Base-by-base conservation (phyloP, 2,113 vertebrate species). In the Mastomys natalensis region DNA sequence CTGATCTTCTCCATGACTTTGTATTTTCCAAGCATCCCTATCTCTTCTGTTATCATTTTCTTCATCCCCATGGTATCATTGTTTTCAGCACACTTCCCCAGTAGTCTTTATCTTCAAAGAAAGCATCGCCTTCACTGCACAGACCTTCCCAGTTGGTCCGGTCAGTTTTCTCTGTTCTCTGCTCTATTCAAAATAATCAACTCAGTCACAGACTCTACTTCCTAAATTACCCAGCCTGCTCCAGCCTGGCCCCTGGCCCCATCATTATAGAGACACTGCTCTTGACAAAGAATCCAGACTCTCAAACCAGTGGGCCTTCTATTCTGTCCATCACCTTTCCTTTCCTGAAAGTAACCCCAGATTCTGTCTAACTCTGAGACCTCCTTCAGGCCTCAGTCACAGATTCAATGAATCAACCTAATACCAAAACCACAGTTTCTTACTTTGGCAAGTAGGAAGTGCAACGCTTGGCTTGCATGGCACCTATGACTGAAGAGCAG, bases 401-500 rank as follows among this genome's bases (percentile, higher is more conserved):
- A 84, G 2, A 66, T 34, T 68, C 51, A 66, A 53, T 53, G 66
- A 45, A 78, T 9, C 58, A 77, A 90, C 31, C 21, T 87, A 16
- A 90, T 64, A 43, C 4, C 9, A 60, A 13, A 29, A 60, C 68
- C 45, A 48, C 64, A 90, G 40, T 60, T 93, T 84, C 45, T 89
- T 77, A 19, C 55, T 53, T 90, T 88, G 74, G 21, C 90, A 88
- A 89, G n/a, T 58, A 81, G 37, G 51, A 90, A 93, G 77, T 43
- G 40, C 0, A 0, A 17, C 80, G 40, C 16, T 89, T 34, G 80
- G 95, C 95, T 43, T 16, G 43, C 48, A 31, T 64, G 91, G 81
- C 53, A 91, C 58, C 85, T 77, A 64, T 21, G 51, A 80, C 40
- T 19, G 58, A 78, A 12, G 9, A 26, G 85, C 22, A 73, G 1